A percentile compares a stretch with the other conserved stretches of the same genome.
Conservation (phyloP, 1,140 invertebrate species). For the Magallana angulata region DNA sequence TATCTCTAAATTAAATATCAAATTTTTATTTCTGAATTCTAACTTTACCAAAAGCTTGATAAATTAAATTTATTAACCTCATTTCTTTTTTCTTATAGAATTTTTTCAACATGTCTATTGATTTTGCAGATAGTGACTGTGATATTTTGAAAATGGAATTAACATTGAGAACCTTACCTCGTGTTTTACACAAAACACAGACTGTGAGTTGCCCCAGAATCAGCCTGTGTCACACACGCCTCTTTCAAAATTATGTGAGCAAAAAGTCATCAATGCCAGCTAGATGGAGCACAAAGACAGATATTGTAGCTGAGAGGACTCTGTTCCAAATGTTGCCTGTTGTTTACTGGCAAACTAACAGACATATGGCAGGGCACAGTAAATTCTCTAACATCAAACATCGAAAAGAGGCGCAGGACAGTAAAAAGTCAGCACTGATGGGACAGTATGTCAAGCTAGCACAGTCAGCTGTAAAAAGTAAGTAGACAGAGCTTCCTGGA, state of each 20-base stretch:
- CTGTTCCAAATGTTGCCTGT: neutral
- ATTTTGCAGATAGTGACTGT: too few species aligned
- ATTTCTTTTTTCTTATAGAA: neutral
- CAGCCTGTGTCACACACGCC: neutral
- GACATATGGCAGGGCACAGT: constrained; percentile 32
- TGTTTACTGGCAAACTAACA: neutral
- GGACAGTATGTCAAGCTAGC: neutral
- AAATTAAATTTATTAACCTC: neutral
- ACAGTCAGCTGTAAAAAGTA: neutral
- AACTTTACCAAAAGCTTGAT: too few species aligned
- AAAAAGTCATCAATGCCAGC: neutral
- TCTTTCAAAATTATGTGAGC: neutral
- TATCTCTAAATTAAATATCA: too few species aligned
- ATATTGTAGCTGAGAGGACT: neutral
- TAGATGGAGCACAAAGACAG: neutral
- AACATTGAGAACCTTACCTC: neutral
- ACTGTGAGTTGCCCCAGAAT: neutral
- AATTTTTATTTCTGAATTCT: too few species aligned
- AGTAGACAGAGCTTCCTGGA: too few species aligned
- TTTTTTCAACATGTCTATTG: neutral
- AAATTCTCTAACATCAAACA: constrained; percentile 35
- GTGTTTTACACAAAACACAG: neutral
- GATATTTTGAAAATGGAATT: neutral
- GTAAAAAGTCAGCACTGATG: neutral
- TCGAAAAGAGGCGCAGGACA: constrained; percentile 30